Base-by-base conservation (phyloP, 1,140 invertebrate species). In the Oryctes rhinoceros region DNA sequence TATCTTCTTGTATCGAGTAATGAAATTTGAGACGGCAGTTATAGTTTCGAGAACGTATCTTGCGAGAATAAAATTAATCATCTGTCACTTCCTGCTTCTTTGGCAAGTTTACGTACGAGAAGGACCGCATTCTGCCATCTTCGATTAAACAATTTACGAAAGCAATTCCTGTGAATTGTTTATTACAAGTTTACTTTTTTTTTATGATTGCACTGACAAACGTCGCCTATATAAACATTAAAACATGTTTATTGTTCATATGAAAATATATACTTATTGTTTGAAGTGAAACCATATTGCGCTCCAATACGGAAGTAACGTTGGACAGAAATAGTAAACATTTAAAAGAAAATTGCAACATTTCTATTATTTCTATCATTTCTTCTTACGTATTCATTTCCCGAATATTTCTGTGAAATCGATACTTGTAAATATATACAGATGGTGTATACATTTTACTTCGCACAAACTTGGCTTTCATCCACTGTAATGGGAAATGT, bases 1-100 rank as follows among this genome's bases (percentile, higher is more conserved):
- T 59, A 59, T 59, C 15, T n/a, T 4, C 53, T 59, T n/a, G 13
- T 24, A 71, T 18, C 15, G 24, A 71, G 65, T 35, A 15, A 71
- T 71, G 65, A 71, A 71, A 71, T 24, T 24, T 71, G 9, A 71
- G 20, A 71, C 65, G 65, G 18, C 10, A 71, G 24, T 37, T 71
- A 24, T 15, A 15, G 24, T 71, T 71, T 71, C 24, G 30, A 44
- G 39, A 44, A 44, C 39, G 39, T 44, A 44, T 30, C 7, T 10
- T 71, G 65, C 37, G 65, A 71, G 65, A 71, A 71, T 71, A 71
- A 35, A 71, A 35, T 15, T 71, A 71, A 71, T 71, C 65, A 71
- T 71, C 24, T 37, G 65, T 71, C 1, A 24, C 65, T 71, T 71
- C 65, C 65, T 71, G 65, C 65, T 71, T 71, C 65, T 3, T 37